Base-by-base conservation (phyloP, 2,113 vertebrate genomes). In the Bubo scandiacus region DNA sequence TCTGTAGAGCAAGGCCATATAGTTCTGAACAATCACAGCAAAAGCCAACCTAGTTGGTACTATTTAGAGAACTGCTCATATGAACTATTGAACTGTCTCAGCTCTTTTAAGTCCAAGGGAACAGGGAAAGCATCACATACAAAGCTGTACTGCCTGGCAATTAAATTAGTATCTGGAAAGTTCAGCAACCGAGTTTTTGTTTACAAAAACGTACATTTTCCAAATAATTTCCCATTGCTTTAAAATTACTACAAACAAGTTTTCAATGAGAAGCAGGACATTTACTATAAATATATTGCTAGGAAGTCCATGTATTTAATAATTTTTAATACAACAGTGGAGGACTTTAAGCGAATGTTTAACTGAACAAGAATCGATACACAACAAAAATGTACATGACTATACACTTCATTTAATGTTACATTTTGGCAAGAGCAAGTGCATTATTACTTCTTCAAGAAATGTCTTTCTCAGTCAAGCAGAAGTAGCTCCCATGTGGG, bases 401-500 rank as follows among this genome's bases (percentile, higher is more conserved):
- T 13, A 88, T 68, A 90, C 73, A 62, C 72, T 94, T 90, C 81
- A 94, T 52, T 86, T 68, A 61, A 63, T 15, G 29, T 20, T 63
- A 95, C 38, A 38, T 55, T 83, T 78, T 86, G 89, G 89, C 95
- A 96, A 90, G 42, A 85, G 72, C 80, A 72, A 94, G 71, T 52
- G 49, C 84, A n/a, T 68, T 81, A 90, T 74, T 94, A 73, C 38
- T 88, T 42, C 58, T 59, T 92, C 93, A 86, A 96, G 87, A 93
- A 96, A 94, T 8, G 59, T 10, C 80, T 88, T 58, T 70, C 78
- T 86, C 72, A 88, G 80, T 94, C 63, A 94, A 92, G 95, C 72
- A 91, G 88, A 95, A 79, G 86, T 77, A 91, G 85, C 55, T 93
- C 79, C 87, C 81, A 63, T 34, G 78, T 91, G 93, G 94, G 89